phyloP scores from a whole-genome alignment of 1,140 invertebrate species.

The Dreissena rostriformis region DNA sequence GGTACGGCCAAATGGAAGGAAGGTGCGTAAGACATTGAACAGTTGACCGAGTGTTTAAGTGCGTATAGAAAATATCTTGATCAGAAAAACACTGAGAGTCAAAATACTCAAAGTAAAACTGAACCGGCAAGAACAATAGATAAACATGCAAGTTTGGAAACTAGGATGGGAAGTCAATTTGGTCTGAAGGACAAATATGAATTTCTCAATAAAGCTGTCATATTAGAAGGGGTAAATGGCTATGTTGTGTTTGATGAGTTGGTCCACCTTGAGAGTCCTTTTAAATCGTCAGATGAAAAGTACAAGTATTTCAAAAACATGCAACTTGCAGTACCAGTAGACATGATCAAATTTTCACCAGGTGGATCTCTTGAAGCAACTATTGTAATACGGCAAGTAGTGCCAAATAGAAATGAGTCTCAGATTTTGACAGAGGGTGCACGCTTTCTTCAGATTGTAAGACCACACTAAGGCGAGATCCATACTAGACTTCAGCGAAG shows the following conservation, averaged over 20 bases:
- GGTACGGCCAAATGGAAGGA: not conserved
- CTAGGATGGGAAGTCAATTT: not conserved
- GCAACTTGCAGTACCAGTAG: not conserved
- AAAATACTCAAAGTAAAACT: not conserved
- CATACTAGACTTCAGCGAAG: slow-evolving; percentile 47
- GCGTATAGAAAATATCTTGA: not conserved
- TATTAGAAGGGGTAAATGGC: not conserved
- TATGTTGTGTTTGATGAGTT: slow-evolving; percentile 22
- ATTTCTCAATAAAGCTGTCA: not conserved
- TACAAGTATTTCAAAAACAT: not conserved
- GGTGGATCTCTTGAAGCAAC: slow-evolving; percentile 8
- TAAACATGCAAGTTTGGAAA: slow-evolving; percentile 1
- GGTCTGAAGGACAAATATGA: not conserved
- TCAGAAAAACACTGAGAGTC: not conserved
- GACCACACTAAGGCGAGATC: slow-evolving; percentile 23
- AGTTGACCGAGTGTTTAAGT: not conserved
- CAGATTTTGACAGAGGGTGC: slow-evolving; percentile 34
- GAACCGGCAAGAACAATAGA: not conserved
- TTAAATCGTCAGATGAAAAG: not conserved
- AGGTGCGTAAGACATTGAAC: not conserved
- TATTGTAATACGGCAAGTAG: not conserved
- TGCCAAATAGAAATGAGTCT: slow-evolving; percentile 5
- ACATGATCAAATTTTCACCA: slow-evolving; percentile 11
- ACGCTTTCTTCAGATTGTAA: slow-evolving; percentile 22
- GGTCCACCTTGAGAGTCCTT: too few species aligned